Evolutionary conservation across 2,888 invertebrate genomes (phyloP).

Genomic region (Cabera pusaria): DNA sequence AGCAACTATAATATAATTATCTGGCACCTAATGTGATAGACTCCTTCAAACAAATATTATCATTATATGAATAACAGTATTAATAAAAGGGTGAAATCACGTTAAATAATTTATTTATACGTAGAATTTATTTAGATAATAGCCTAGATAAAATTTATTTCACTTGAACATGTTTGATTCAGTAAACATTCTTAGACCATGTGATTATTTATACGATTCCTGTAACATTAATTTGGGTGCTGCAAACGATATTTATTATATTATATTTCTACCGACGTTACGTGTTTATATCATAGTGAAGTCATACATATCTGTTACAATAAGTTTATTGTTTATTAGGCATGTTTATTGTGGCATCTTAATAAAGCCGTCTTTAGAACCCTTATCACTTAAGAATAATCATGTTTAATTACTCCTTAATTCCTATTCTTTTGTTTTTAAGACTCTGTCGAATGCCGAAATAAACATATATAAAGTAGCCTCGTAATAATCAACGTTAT

Average conservation of each 20-base stretch:
- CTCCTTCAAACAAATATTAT: too few relatives aligned
- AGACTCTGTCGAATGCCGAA: slow-evolving; percentile 30
- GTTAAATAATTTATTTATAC: slow-evolving; percentile 16
- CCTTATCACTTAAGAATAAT: too few relatives aligned
- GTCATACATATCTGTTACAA: slow-evolving; percentile 74
- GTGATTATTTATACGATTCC: slow-evolving; percentile 7
- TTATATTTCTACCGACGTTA: slow-evolving; percentile 22
- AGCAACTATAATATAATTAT: too few relatives aligned
- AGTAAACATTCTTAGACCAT: slow-evolving; percentile 1
- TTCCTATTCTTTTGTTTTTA: too few relatives aligned
- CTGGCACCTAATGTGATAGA: too few relatives aligned
- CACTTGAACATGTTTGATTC: slow-evolving; percentile 3
- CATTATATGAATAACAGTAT: too few relatives aligned
- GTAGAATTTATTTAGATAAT: slow-evolving; percentile 6
- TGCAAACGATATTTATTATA: slow-evolving; percentile 22
- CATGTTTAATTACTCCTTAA: too few relatives aligned
- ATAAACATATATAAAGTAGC: slow-evolving; percentile 17
- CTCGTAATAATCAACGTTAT: slow-evolving; percentile 26
- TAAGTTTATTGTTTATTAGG: slow-evolving; percentile 60
- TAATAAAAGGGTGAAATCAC: slow-evolving; percentile 8
- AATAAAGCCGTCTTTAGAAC: slow-evolving; percentile 33
- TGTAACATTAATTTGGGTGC: slow-evolving; percentile 28
- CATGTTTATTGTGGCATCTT: slow-evolving; percentile 43
- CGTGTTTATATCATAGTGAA: slow-evolving; percentile 29
- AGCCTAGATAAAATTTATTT: slow-evolving; percentile 8